Evolutionary conservation across 1,140 invertebrate genomes (phyloP), one percentile per base, ranked within the genome.

Genomic region (Sycobia sp.): DNA sequence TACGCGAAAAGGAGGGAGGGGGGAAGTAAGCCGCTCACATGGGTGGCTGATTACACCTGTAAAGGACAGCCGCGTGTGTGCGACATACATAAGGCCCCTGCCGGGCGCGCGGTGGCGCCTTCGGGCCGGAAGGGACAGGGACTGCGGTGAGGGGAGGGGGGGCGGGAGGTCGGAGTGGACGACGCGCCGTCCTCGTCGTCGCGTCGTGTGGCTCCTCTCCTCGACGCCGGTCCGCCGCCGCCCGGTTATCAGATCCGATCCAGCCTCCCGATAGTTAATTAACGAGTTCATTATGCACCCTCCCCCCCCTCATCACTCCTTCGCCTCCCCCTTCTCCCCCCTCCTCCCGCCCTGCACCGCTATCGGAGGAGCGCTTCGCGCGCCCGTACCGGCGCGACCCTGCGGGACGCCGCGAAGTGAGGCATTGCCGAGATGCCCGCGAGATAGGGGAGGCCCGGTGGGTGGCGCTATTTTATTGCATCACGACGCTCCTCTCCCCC

Each of bases 261-360:
- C 72, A 73, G 74, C 76, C 76, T 77, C 72, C 75, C 75, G 79
- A 82, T 82, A 81, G 79, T 82, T 80, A 82, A 82, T 82, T 82
- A 82, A 81, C 77, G 78, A 81, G 80, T 81, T 81, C 80, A 81
- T 81, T 82, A 82, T 82, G 79, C 80, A 82, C 75, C 76, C 74
- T 74, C 27, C 11, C 11, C n/a, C n/a, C n/a, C n/a, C n/a, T n/a
- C n/a, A n/a, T n/a, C n/a, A n/a, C n/a, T n/a, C n/a, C n/a, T n/a
- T n/a, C n/a, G n/a, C n/a, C n/a, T n/a, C n/a, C n/a, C n/a, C n/a
- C n/a, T n/a, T n/a, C n/a, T n/a, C n/a, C n/a, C n/a, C n/a, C n/a
- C n/a, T n/a, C n/a, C n/a, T n/a, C n/a, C n/a, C n/a, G n/a, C n/a
- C n/a, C n/a, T n/a, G n/a, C n/a, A n/a, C n/a, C n/a, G n/a, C n/a